A percentile compares a stretch with the other conserved stretches of the same genome.
phyloP scores from a whole-genome alignment of 2,888 invertebrate species.

The Hermaeophaga mercurialis region DNA sequence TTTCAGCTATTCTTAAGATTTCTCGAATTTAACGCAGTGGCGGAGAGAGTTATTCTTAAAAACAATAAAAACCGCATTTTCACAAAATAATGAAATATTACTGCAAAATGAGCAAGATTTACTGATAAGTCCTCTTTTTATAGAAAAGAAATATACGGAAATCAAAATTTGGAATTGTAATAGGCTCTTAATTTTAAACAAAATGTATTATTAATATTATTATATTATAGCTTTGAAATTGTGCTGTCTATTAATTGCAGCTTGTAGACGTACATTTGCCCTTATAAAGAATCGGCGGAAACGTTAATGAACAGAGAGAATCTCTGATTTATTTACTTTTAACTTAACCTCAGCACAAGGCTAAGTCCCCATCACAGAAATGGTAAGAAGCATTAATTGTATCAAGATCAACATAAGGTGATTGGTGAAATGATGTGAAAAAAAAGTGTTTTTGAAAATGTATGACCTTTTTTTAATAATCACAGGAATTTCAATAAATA shows the following conservation, averaged over 20 bases:
- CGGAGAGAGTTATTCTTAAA: neutral
- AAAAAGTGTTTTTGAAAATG: constrained; percentile 12
- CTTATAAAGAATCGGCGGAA: neutral
- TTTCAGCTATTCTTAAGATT: neutral
- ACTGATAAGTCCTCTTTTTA: too few relatives aligned
- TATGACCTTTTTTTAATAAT: constrained; percentile 10
- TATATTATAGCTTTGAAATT: too few relatives aligned
- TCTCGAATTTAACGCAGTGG: neutral
- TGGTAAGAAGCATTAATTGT: constrained; percentile 6
- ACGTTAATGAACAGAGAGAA: neutral
- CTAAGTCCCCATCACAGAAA: constrained; percentile 1
- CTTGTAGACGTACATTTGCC: neutral
- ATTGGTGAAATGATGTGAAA: constrained; percentile 20
- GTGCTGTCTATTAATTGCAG: too few relatives aligned
- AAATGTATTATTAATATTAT: too few relatives aligned
- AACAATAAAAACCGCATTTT: too few relatives aligned
- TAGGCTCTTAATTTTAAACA: too few relatives aligned
- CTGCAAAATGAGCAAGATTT: too few relatives aligned
- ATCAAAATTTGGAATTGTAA: too few relatives aligned
- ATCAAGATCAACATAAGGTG: constrained; percentile 17
- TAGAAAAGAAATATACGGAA: too few relatives aligned
- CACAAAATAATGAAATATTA: too few relatives aligned
- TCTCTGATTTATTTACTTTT: constrained; percentile 13
- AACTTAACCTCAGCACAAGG: constrained; percentile 14
- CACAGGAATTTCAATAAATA: too few relatives aligned